A percentile compares a stretch with the other conserved stretches of the same genome.
These are phyloP conservation scores for Cheilosia pagana DNA, from an alignment of 2,888 invertebrate genomes.

Conservation along the genomic window DNA sequence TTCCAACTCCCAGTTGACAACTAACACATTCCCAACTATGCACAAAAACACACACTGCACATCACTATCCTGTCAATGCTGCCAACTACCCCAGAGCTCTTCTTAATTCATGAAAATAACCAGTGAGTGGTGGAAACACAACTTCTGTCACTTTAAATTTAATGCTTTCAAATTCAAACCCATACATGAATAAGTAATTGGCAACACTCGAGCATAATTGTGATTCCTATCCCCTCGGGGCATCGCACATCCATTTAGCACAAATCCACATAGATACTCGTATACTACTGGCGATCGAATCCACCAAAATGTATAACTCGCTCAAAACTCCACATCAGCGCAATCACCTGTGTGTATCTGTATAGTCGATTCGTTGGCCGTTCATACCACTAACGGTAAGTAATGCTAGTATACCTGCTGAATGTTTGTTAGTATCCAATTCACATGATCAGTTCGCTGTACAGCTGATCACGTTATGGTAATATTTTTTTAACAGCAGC, in stretches of 20 bases:
- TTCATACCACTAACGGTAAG: conserved; percentile 65
- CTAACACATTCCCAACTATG: too few species aligned
- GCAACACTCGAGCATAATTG: conserved; percentile 50
- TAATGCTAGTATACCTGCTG: conserved; percentile 49
- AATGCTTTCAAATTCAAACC: background rate
- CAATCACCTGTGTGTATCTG: conserved; percentile 67
- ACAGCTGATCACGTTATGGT: conserved; percentile 74
- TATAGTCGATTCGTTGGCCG: conserved; percentile 1
- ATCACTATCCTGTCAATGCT: too few species aligned
- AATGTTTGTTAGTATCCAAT: conserved; percentile 60
- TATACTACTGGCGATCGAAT: conserved; percentile 15
- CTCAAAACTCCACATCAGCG: conserved; percentile 41
- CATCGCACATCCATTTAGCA: conserved; percentile 17
- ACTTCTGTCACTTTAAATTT: conserved; percentile 21
- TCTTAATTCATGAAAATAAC: too few species aligned
- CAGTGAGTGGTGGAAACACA: background rate
- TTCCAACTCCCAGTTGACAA: too few species aligned
- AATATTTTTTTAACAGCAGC: conserved; percentile 51
- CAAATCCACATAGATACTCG: conserved; percentile 15
- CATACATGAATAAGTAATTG: conserved; percentile 35
- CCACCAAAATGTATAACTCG: conserved; percentile 46
- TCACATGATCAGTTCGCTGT: conserved; percentile 62
- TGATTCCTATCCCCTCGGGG: background rate
- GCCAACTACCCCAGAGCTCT: too few species aligned
- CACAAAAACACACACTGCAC: too few species aligned